Evolutionary conservation across 2,113 vertebrate genomes (phyloP), one percentile per base, ranked within the genome.

Genomic region (Oenanthe oenanthe): DNA sequence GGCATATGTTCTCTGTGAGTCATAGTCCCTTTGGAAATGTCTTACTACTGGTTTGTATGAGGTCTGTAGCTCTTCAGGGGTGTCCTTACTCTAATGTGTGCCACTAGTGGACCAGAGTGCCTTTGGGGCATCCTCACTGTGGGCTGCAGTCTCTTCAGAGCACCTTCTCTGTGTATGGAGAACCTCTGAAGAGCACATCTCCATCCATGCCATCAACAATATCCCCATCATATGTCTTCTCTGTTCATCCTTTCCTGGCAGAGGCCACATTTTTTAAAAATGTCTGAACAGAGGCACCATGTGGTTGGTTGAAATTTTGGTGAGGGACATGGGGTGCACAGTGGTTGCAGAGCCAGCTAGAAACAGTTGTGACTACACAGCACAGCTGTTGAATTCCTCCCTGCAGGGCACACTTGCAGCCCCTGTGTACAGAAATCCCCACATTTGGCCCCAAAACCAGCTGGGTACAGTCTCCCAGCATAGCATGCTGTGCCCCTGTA

Each of bases 391-490:
- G 13, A 11, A 67, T 61, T 74, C 29, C 13, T 78, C 12, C 26
- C 16, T 34, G 6, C 34, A 56, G 15, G 29, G 12, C 12, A 51
- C 8, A 10, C 32, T 78, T 82, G 71, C n/a, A 56, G 26, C 8
- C 14, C 16, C 32, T 38, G 24, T 6, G 12, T 86, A 20, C 8
- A 16, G 40, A 83, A 85, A 36, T 3, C 3, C 26, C 9, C 13
- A 24, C 2, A 12, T 63, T 32, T 78, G 34, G 51, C 29, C 6
- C 26, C 17, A 5, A 0, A 50, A 40, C 16, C 10, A 48, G 13
- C 34, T 47, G 61, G 3, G 10, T 75, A 17, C 7, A 2, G 10
- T 32, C 9, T 51, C 22, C 28, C 0, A 0, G 8, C 12, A 18
- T 9, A 56, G 20, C 14, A 13, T 26, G 12, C 45, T 51, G 4